A percentile compares a stretch with the other conserved stretches of the same genome.
phyloP scores from a whole-genome alignment of 2,113 vertebrate genomes.

The Lutjanus erythropterus region DNA sequence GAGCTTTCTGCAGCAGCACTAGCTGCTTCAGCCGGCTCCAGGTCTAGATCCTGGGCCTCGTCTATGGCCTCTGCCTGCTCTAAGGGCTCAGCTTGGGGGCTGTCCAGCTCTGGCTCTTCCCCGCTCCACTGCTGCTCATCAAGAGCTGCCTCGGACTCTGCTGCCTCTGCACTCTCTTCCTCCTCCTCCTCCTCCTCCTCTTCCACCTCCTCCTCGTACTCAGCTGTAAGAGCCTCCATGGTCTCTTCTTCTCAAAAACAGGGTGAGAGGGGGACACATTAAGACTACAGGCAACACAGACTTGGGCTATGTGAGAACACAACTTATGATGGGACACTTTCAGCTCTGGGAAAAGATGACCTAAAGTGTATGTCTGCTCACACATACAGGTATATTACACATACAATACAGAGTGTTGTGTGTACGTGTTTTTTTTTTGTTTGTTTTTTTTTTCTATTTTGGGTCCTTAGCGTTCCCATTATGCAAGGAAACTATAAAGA shows the following conservation, averaged over 20 bases:
- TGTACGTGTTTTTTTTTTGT: not conserved
- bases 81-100: constrained; percentile 84
- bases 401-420: constrained; percentile 34
- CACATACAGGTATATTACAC: constrained; percentile 60
- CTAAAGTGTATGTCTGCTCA: constrained; percentile 52
- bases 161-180: constrained; percentile 83
- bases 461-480: not conserved
- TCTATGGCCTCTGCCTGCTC: constrained; percentile 85
- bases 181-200: constrained; percentile 86
- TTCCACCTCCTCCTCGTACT: constrained; percentile 88
- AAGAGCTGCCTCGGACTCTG: constrained; percentile 87
- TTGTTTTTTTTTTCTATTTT: not conserved
- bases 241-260: constrained; percentile 91
- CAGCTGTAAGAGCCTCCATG: constrained; percentile 88
- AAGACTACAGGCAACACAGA: constrained; percentile 92
- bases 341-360: constrained; percentile 73
- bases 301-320: constrained; percentile 84
- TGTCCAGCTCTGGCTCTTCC: constrained; percentile 87
- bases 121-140: constrained; percentile 89
- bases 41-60: constrained; percentile 84
- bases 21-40: constrained; percentile 82
- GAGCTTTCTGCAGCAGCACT: constrained; percentile 83
- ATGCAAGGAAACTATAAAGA: not conserved
- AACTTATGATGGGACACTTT: constrained; percentile 82
- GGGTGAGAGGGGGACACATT: constrained; percentile 92